Evolutionary conservation across 2,113 vertebrate genomes (phyloP).

Genomic region (Megaceryle maxima): DNA sequence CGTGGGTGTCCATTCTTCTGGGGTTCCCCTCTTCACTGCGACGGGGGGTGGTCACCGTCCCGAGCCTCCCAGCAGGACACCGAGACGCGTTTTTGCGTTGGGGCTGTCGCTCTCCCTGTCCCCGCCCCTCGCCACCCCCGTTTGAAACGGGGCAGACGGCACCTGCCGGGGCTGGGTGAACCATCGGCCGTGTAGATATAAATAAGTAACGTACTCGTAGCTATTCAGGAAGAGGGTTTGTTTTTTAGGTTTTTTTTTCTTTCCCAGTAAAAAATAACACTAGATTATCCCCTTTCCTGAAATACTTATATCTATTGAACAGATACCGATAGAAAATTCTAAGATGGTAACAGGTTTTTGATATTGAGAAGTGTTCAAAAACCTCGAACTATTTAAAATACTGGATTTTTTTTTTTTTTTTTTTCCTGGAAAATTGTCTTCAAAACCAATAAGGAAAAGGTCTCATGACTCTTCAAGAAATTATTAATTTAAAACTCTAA

Average conservation of each 20-base stretch:
- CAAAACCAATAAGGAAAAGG: background rate
- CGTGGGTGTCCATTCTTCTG: background rate
- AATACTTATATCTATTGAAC: rapidly evolving
- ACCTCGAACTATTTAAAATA: background rate
- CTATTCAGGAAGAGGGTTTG: rapidly evolving
- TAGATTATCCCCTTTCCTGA: background rate
- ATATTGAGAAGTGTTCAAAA: background rate
- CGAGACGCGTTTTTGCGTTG: rapidly evolving
- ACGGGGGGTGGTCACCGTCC: background rate
- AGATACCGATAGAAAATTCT: rapidly evolving
- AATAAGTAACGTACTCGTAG: background rate
- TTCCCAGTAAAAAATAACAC: background rate
- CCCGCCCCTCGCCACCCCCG: no score
- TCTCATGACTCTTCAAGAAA: background rate
- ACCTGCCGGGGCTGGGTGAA: rapidly evolving
- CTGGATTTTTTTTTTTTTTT: no score
- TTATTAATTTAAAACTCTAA: rapidly evolving
- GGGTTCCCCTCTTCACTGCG: background rate
- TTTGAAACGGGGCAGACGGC: no score
- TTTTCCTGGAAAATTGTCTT: background rate
- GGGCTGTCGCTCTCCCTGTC: background rate
- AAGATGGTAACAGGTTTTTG: background rate
- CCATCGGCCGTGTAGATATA: background rate
- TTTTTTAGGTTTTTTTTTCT: background rate
- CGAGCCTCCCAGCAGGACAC: background rate